Conservation (phyloP, 2,888 invertebrate genomes). For the Rhyacophila evoluta region DNA sequence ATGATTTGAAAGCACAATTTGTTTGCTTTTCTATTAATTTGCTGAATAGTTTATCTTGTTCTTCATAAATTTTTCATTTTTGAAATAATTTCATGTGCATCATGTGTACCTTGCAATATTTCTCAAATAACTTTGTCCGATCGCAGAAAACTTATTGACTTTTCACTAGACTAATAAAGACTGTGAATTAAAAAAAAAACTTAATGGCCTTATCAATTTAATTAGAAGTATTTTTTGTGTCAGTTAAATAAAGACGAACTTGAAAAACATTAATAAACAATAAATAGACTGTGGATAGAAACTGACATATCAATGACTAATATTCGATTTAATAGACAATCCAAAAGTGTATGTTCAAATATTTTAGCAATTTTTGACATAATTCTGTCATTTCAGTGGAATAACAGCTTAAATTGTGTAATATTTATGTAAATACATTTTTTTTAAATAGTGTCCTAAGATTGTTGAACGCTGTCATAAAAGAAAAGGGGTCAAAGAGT, state of each 20-base stretch:
- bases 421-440: constrained; percentile 40
- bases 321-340: background rate
- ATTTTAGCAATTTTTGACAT: constrained; percentile 9
- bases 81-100: no score
- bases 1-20: no score
- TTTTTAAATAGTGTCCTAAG: constrained; percentile 40
- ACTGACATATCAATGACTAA: background rate
- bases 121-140: background rate
- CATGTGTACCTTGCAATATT: no score
- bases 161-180: constrained; percentile 36
- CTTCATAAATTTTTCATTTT: no score
- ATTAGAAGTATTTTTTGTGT: constrained; percentile 17
- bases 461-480: constrained; percentile 26
- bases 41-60: no score
- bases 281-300: background rate
- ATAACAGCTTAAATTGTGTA: constrained; percentile 30
- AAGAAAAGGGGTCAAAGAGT: background rate
- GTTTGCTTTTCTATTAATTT: no score
- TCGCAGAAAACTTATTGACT: constrained; percentile 53
- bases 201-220: constrained; percentile 50
- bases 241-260: background rate
- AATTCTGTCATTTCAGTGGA: constrained; percentile 10
- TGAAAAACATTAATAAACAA: constrained; percentile 9
- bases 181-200: constrained; percentile 33
- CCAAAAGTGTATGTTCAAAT: constrained; percentile 19